Base-by-base conservation (phyloP, 2,113 vertebrate species). In the Ellobius talpinus region DNA sequence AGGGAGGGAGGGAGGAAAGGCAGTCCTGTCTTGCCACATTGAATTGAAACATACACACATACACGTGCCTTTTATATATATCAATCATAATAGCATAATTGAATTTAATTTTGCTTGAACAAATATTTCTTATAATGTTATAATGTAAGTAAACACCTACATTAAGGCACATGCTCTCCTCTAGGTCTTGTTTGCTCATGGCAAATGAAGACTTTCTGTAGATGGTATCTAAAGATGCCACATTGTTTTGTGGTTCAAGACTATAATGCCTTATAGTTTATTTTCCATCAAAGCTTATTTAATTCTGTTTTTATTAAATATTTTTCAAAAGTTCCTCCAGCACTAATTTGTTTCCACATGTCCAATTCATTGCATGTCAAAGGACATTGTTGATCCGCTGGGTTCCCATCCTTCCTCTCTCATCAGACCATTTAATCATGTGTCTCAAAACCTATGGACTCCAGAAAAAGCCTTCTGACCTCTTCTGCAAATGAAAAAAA, bases 281-380 rank as follows among this genome's bases (percentile, higher is more conserved):
- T 10, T 66, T 45, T 79, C 79, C 68, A 88, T 85, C 73, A 93
- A 76, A 68, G 19, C 14, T 78, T 5, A 93, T 87, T 88, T 94
- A 19, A 23, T 76, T 89, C 50, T 52, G 47, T 33, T 85, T 95
- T 93, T 66, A 93, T 79, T 89, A 47, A 52, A 52, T 16, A 29
- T 74, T 52, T 78, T 45, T 21, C n/a, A 52, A 87, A 94, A 92
- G 61, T 7, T 3, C 19, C 87, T 91, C 47, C 79, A 94, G 65
- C 88, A 89, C 39, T 73, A 81, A 97, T 94, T 66, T 94, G 3
- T 88, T 93, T 94, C 73, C 42, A 87, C 9, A 61, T 36, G 58
- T 72, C 91, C 55, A 85, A 72, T 31, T 91, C 42, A 58, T 47
- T 76, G 16, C 89, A 65, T 94, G 31, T 76, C 47, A 93, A 81